Conservation (phyloP, 2,797 vertebrate genomes). For the Crocidura indochinensis region DNA sequence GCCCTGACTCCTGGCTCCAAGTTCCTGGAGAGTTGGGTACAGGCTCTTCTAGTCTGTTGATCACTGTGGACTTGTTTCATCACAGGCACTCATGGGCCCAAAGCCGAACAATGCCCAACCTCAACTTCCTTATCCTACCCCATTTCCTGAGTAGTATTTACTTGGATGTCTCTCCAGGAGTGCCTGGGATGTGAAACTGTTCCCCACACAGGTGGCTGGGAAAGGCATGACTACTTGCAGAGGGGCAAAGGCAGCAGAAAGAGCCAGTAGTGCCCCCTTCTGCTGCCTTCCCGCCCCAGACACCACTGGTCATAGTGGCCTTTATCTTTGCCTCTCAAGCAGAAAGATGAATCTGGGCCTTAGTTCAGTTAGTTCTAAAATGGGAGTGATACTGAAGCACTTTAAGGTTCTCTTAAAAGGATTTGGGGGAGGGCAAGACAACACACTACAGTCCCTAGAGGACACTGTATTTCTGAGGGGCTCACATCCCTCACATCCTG, state of each 20-base stretch:
- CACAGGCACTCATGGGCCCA: no score
- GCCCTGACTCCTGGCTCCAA: not conserved
- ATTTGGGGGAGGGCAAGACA: accelerated
- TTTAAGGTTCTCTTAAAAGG: slow-evolving; percentile 7
- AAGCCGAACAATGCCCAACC: not conserved
- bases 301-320: not conserved
- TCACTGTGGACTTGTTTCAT: not conserved
- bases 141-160: not conserved
- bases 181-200: not conserved
- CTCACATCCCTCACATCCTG: no score
- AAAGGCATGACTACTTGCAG: not conserved
- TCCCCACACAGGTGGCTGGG: not conserved
- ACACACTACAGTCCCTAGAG: not conserved
- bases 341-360: not conserved
- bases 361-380: slow-evolving; percentile 26
- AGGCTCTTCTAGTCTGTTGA: not conserved
- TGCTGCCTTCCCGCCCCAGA: not conserved
- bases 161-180: not conserved
- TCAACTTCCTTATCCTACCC: not conserved
- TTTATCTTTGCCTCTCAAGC: not conserved
- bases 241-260: not conserved
- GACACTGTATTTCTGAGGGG: not conserved
- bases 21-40: not conserved
- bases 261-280: not conserved
- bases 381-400: not conserved